Percentiles rank a stretch among this genome's conserved stretches.
phyloP scores from a whole-genome alignment of 37 sponge, comb jelly and placozoan species.

The Ephydatia muelleri region DNA sequence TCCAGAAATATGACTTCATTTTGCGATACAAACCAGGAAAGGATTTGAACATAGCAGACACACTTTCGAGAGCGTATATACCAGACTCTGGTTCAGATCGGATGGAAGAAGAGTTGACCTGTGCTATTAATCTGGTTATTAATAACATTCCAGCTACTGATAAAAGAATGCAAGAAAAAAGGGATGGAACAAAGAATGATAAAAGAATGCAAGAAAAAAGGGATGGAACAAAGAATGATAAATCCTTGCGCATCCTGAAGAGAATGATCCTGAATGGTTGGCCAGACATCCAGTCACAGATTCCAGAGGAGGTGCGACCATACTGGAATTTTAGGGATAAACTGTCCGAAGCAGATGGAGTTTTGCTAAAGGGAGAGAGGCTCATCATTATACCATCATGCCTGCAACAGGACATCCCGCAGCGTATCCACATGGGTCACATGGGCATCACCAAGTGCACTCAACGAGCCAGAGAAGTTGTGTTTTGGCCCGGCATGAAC shows the following conservation, averaged over 20 bases:
- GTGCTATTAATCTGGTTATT: conserved; percentile 2
- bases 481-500: conserved; percentile 2
- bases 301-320: not conserved
- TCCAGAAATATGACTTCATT: conserved; percentile 22
- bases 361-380: not conserved
- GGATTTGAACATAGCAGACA: too few species aligned
- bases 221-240: conserved; percentile 2
- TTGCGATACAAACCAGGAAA: conserved; percentile 20
- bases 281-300: conserved; percentile 4
- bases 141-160: conserved; percentile 7
- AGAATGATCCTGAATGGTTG: not conserved
- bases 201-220: not conserved
- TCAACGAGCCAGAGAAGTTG: not conserved
- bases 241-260: not conserved
- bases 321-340: not conserved
- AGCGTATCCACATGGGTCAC: not conserved
- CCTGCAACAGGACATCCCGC: not conserved
- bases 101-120: not conserved
- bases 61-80: too few species aligned
- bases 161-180: too few species aligned
- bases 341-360: conserved; percentile 1
- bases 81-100: not conserved
- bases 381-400: not conserved
- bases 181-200: too few species aligned
- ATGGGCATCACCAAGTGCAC: conserved; percentile 14